Conservation (phyloP, 2,797 vertebrate species). For the Heteromormyrus szaboi region DNA sequence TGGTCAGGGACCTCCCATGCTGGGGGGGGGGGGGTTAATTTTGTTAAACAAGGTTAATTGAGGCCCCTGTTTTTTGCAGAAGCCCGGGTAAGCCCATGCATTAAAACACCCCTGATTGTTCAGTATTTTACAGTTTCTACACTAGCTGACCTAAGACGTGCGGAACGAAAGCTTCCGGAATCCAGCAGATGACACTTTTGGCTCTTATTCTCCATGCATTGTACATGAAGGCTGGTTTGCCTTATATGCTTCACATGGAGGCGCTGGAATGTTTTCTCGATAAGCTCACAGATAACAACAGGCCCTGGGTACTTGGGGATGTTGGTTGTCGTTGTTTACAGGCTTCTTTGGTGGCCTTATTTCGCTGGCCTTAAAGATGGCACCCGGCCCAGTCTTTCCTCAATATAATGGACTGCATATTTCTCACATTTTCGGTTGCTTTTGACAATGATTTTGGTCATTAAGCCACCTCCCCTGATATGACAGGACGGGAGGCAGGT, state of each 20-base stretch:
- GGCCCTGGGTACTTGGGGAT: neutral
- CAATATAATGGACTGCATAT: neutral
- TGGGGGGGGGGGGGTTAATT: neutral
- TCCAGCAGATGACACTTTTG: neutral
- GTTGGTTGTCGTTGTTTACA: neutral
- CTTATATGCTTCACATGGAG: neutral
- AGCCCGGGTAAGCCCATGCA: neutral
- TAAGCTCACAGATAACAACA: neutral
- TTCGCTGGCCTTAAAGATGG: neutral
- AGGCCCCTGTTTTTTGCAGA: neutral
- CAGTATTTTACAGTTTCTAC: neutral
- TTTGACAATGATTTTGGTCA: neutral
- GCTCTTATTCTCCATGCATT: neutral
- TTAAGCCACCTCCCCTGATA: neutral
- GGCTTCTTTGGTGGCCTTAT: neutral
- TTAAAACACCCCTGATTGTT: neutral
- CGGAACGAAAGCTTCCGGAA: neutral
- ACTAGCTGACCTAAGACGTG: neutral
- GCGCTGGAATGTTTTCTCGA: neutral
- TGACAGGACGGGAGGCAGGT: neutral
- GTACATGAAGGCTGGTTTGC: neutral
- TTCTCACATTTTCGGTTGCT: neutral
- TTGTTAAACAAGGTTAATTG: neutral
- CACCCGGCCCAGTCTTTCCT: neutral
- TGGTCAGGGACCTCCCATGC: neutral